These are phyloP conservation scores for Phoronis australis DNA, from an alignment of 2,888 invertebrate species.

Conservation along the genomic window DNA sequence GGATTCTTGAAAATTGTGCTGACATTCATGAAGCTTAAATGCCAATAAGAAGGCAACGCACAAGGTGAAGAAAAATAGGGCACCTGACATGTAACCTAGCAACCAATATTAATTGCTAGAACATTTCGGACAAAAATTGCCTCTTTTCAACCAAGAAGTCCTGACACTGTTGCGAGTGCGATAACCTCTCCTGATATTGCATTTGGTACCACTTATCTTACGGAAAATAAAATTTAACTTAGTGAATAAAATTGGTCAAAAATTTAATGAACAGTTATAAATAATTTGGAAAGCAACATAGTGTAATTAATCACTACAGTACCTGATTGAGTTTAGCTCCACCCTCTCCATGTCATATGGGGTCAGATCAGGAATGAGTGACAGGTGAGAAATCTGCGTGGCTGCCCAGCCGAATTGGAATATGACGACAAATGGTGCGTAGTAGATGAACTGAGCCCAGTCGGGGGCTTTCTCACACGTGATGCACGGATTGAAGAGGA, in stretches of 20 bases:
- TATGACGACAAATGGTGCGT: constrained; percentile 57
- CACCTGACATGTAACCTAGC: too few species aligned
- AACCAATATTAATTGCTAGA: too few species aligned
- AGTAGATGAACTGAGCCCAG: constrained; percentile 53
- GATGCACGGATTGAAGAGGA: constrained; percentile 76
- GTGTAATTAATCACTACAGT: constrained; percentile 1
- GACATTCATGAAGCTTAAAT: too few species aligned
- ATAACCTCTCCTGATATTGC: too few species aligned
- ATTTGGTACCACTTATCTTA: too few species aligned
- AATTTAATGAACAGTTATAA: not conserved
- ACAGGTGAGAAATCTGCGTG: constrained; percentile 84
- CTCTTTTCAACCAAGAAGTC: too few species aligned
- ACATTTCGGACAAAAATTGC: too few species aligned
- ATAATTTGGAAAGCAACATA: not conserved
- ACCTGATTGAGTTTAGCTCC: constrained; percentile 54
- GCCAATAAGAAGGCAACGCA: too few species aligned
- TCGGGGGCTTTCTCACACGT: constrained; percentile 63
- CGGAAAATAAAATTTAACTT: not conserved
- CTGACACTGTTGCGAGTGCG: too few species aligned
- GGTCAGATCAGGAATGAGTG: constrained; percentile 68
- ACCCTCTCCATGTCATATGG: constrained; percentile 48
- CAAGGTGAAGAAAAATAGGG: too few species aligned
- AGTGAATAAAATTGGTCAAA: not conserved
- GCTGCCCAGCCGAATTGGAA: constrained; percentile 91
- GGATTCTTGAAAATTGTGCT: too few species aligned